Base-by-base conservation (phyloP, 2,888 invertebrate genomes). In the Seira musarum region DNA sequence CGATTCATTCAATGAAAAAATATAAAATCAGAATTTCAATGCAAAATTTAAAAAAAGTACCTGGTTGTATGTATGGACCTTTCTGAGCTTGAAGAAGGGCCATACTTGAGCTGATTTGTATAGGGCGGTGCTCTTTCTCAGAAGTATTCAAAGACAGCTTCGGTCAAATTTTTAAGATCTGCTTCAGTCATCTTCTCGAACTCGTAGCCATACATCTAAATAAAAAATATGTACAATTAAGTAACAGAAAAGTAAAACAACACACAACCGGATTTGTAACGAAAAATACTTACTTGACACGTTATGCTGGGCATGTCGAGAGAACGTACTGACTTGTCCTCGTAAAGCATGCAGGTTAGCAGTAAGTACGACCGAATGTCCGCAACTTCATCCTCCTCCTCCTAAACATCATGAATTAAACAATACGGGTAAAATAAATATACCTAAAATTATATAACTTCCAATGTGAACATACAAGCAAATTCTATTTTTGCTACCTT, bases 311-410 rank as follows among this genome's bases (percentile, higher is more conserved):
- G 57, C 2, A 79, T 19, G 19, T 68, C 68, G 10, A 53, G 17
- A 13, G 61, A 5, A n/a, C 21, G 2, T 24, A 40, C 35, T 0
- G 17, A 53, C 30, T 53, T 66, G 3, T 80, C 77, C 1, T 81
- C 80, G 75, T 81, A 80, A 21, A 86, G 53, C n/a, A 85, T 60
- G n/a, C 72, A 75, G 1, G 83, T 71, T 15, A 84, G 80, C 1
- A 85, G 57, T 15, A 97, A 89, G 89, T 96, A 97, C 88, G 96
- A 95, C 80, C 94, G 92, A 88, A 96, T 93, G 89, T 94, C 93
- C 82, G 95, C 92, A 3, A 2, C 60, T 46, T 80, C 81, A 24
- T 84, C 83, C 65, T 82, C 75, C 46, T 80, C 70, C 64, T 83
- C 77, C 5, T 79, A 66, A 25, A 80, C n/a, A n/a, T n/a, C n/a